Evolutionary conservation across 2,797 vertebrate species (phyloP).

Genomic region (Chromis chromis): DNA sequence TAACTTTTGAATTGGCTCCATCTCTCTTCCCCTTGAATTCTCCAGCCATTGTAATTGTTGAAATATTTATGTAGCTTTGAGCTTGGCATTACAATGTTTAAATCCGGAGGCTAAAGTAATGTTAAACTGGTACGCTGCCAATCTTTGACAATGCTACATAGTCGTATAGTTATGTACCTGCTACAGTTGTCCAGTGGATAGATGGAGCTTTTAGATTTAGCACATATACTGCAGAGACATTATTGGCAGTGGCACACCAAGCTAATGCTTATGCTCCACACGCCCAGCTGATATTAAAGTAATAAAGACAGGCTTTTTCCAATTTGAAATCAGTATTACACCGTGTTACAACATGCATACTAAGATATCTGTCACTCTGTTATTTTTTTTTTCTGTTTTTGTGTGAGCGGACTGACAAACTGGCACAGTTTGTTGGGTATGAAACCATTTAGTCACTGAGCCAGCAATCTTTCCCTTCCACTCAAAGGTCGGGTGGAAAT

Average conservation of each 20-base stretch:
- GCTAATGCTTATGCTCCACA: conserved; percentile 56
- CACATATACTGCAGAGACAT: conserved; percentile 28
- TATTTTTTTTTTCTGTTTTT: conserved; percentile 2
- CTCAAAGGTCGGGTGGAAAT: conserved; percentile 48
- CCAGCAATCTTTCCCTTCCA: conserved; percentile 26
- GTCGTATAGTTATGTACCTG: neutral
- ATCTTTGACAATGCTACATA: conserved; percentile 26
- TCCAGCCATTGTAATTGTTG: conserved; percentile 38
- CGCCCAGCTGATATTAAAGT: conserved; percentile 57
- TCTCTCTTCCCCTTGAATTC: conserved; percentile 50
- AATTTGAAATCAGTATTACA: conserved; percentile 68
- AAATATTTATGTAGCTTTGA: conserved; percentile 69
- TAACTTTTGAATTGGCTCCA: conserved; percentile 72
- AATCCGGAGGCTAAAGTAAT: conserved; percentile 32
- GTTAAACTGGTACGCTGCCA: conserved; percentile 26
- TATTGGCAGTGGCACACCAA: conserved; percentile 42
- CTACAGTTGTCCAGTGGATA: conserved; percentile 19
- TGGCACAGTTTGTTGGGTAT: conserved; percentile 24
- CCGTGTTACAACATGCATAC: conserved; percentile 66
- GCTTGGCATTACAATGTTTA: conserved; percentile 38
- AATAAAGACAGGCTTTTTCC: conserved; percentile 66
- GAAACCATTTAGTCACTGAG: conserved; percentile 53
- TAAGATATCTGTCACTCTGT: conserved; percentile 44
- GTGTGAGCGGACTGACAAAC: conserved; percentile 56
- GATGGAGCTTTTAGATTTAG: conserved; percentile 37